Conservation (phyloP, 2,797 vertebrate species). For the Myotis vivesi region DNA sequence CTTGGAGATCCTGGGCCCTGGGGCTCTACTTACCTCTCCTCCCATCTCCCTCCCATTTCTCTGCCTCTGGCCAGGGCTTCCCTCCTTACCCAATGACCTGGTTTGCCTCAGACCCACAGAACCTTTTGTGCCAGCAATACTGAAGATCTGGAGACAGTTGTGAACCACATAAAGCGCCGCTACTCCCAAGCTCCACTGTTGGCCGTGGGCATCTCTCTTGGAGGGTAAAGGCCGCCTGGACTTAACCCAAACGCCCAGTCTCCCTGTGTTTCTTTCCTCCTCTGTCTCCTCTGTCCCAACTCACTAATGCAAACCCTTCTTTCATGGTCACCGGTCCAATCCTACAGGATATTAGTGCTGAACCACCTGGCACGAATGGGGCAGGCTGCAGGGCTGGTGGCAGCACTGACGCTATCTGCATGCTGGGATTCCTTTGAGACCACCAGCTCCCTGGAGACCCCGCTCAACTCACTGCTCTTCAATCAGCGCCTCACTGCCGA, state of each 20-base stretch:
- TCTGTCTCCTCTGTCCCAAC: background rate
- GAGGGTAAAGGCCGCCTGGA: conserved; percentile 87
- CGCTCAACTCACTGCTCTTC: conserved; percentile 90
- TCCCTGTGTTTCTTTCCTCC: background rate
- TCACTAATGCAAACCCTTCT: background rate
- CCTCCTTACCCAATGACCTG: background rate
- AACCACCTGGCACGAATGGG: conserved; percentile 87
- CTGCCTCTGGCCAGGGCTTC: background rate
- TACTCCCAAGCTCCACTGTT: conserved; percentile 86
- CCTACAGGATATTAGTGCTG: conserved; percentile 86
- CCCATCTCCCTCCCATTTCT: background rate
- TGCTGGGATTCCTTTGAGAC: conserved; percentile 88
- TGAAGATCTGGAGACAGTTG: conserved; percentile 86
- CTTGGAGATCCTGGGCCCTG: background rate
- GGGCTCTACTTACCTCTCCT: background rate
- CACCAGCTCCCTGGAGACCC: conserved; percentile 85
- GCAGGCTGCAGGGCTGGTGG: conserved; percentile 82
- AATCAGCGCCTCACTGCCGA: conserved; percentile 83
- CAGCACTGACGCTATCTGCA: conserved; percentile 87
- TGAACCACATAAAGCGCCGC: conserved; percentile 84
- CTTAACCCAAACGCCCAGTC: background rate
- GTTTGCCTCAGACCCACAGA: conserved; percentile 85
- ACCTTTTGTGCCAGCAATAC: conserved; percentile 89
- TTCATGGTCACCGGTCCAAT: background rate
- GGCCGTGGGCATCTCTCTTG: conserved; percentile 89